Evolutionary conservation across 35 echinoderm and acorn worm genomes (phyloP), one percentile per base, ranked within the genome.

Genomic region (Eucidaris tribuloides): DNA sequence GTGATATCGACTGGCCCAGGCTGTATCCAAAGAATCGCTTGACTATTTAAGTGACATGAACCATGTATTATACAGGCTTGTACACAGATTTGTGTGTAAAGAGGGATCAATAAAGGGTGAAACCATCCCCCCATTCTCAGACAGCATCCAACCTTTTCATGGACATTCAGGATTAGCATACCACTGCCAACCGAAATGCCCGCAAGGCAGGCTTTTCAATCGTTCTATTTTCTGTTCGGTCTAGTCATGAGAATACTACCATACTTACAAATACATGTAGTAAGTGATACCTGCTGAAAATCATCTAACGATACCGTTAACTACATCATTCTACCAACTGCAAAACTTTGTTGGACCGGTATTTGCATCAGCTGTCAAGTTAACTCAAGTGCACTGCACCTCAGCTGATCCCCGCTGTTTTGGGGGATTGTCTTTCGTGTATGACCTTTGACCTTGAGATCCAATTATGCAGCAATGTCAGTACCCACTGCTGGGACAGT

Each of bases 161-260:
- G 68, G 68, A 74, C 68, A 36, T 74, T 74, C 68, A 41, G 68
- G 68, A 74, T 74, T 74, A 74, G 68, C 68, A 74, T 74, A 42
- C 68, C 68, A 44, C 35, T 25, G 68, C 37, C n/a, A n/a, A n/a
- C n/a, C n/a, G 61, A 25, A 27, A 74, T 74, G 68, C 68, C 68
- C 68, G n/a, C 41, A 24, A 40, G 68, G 68, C 68, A 36, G 38
- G 35, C 68, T n/a, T 5, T n/a, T 52, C 48, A 11, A 15, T 74
- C n/a, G 35, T n/a, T 74, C 37, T 44, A 27, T 74, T 44, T 40
- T 13, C 28, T 52, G 65, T 4, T 36, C 39, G 65, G 37, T 38
- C 6, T 2, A 22, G 14, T 40, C 30, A 11, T 27, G 29, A 9
- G 18, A 22, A n/a, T n/a, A n/a, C n/a, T n/a, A n/a, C n/a, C n/a